phyloP scores from a whole-genome alignment of 2,113 vertebrate species.

The Ranitomeya imitator region DNA sequence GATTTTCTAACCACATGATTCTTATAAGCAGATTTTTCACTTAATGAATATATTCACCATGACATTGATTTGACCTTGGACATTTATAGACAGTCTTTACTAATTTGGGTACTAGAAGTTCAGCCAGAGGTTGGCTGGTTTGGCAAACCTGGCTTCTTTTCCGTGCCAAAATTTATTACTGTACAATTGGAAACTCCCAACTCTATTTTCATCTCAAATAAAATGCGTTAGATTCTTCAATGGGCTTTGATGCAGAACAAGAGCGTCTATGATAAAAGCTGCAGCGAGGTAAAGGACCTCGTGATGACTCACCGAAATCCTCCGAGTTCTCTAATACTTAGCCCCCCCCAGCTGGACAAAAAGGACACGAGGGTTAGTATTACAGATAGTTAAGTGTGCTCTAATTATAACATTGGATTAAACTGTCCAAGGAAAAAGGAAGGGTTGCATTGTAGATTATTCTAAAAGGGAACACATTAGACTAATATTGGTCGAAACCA shows the following conservation, averaged over 20 bases:
- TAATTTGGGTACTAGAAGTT: slow-evolving; percentile 67
- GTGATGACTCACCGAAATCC: slow-evolving; percentile 23
- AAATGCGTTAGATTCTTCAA: neutral
- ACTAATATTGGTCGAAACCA: too few relatives aligned
- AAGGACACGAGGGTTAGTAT: neutral
- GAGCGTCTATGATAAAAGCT: slow-evolving; percentile 13
- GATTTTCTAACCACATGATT: too few relatives aligned
- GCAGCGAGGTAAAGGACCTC: slow-evolving; percentile 14
- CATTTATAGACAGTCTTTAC: slow-evolving; percentile 71
- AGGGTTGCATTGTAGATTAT: neutral
- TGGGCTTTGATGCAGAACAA: slow-evolving; percentile 21
- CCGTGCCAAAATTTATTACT: slow-evolving; percentile 71
- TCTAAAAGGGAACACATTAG: neutral
- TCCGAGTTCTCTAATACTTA: neutral
- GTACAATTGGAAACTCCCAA: slow-evolving; percentile 71
- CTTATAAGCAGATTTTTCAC: neutral
- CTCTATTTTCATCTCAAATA: slow-evolving; percentile 56
- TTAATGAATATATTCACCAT: neutral
- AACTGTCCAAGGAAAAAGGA: neutral
- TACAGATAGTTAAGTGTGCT: neutral
- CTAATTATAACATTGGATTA: neutral
- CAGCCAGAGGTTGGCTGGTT: slow-evolving; percentile 72
- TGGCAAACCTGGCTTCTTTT: slow-evolving; percentile 61
- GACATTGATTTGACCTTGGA: slow-evolving; percentile 72
- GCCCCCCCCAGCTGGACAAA: neutral